Conservation (phyloP, 2,113 vertebrate species). For the Amia ocellicauda region DNA sequence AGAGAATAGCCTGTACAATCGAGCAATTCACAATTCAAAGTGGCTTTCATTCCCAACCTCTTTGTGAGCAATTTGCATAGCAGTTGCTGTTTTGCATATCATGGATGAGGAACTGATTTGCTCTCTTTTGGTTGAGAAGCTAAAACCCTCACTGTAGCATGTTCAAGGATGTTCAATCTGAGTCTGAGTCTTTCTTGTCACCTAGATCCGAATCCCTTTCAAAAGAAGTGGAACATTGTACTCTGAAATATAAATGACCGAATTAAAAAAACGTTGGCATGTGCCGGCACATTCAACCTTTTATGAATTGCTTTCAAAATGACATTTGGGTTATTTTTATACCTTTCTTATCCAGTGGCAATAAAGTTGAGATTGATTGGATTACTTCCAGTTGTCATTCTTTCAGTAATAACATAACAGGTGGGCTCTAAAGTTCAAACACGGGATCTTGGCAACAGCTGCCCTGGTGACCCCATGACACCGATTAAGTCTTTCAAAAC, state of each 20-base stretch:
- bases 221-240: no score
- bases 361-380: constrained; percentile 1
- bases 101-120: no score
- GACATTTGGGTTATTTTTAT: constrained; percentile 17
- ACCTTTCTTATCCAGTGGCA: constrained; percentile 16
- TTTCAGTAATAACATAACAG: constrained; percentile 44
- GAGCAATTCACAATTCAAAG: no score
- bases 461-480: constrained; percentile 33
- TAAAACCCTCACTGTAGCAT: no score
- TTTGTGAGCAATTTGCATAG: no score
- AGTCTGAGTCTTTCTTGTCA: no score
- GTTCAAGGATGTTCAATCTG: no score
- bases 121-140: no score
- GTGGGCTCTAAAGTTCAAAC: constrained; percentile 46
- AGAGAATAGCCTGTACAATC: no score
- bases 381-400: constrained; percentile 32
- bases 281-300: not conserved
- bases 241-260: not conserved
- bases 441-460: constrained; percentile 48
- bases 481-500: constrained; percentile 17
- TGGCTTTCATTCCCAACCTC: no score
- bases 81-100: no score
- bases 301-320: not conserved
- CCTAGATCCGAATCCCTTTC: no score
- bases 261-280: not conserved